A percentile compares a stretch with the other conserved stretches of the same genome.
Conservation (phyloP, 30 jellyfish, hydroid and myxozoan genomes). For the Sanderia malayensis region DNA sequence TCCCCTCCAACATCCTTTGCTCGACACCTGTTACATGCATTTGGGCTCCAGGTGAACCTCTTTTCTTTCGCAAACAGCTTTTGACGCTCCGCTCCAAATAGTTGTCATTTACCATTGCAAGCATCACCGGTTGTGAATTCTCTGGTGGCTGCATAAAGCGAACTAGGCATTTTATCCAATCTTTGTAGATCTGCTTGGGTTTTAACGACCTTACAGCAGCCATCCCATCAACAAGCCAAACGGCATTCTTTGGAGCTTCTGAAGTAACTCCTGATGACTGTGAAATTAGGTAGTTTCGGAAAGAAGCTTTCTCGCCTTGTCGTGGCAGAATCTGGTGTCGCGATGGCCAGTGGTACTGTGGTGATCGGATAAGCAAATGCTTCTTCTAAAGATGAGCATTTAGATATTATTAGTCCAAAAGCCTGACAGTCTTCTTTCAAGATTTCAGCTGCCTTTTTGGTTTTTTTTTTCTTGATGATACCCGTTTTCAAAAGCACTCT, state of each 20-base stretch:
- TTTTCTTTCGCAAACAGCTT: not conserved
- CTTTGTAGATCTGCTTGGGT: not conserved
- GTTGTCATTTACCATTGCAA: not conserved
- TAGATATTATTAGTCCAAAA: conserved; percentile 1
- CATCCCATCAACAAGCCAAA: conserved; percentile 2
- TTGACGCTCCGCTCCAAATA: not conserved
- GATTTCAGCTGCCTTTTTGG: no score
- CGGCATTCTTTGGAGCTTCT: not conserved
- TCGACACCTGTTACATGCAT: not conserved
- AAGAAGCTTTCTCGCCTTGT: not conserved
- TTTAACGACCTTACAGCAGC: not conserved
- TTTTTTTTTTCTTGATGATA: no score
- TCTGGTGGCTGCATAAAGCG: not conserved
- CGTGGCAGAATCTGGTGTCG: no score
- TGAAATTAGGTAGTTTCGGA: not conserved
- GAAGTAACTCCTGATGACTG: not conserved
- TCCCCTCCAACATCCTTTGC: not conserved
- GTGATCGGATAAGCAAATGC: conserved; percentile 2
- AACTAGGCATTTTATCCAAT: not conserved
- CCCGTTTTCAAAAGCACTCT: no score
- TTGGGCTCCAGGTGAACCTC: not conserved
- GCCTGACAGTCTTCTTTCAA: conserved; percentile 14
- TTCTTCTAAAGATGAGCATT: not conserved
- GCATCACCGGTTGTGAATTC: not conserved
- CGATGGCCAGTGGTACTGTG: no score